Percentiles rank a stretch among this genome's conserved stretches.
Evolutionary conservation across 2,113 vertebrate species (phyloP).

Genomic region (Mustelus asterias): DNA sequence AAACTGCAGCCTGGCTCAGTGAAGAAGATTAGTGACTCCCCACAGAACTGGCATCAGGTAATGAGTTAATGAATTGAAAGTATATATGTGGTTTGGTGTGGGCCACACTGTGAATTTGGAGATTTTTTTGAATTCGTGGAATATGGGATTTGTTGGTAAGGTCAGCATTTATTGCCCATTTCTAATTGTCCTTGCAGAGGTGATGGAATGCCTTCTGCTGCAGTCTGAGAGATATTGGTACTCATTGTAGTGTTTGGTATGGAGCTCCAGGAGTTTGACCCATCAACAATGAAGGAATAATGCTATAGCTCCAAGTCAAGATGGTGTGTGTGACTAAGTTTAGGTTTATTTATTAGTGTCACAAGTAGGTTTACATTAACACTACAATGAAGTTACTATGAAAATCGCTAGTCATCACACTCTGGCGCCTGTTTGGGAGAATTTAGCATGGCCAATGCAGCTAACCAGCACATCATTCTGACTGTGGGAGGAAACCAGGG

Average conservation of each 20-base stretch:
- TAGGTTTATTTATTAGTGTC: too few species aligned
- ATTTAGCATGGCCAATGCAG: too few species aligned
- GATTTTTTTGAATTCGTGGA: not conserved
- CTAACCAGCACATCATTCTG: too few species aligned
- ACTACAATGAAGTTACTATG: too few species aligned
- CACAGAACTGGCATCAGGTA: slow-evolving; percentile 93
- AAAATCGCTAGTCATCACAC: too few species aligned
- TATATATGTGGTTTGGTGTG: not conserved
- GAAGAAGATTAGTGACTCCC: slow-evolving; percentile 74
- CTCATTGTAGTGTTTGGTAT: not conserved
- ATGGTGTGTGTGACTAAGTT: too few species aligned
- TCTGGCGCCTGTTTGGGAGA: too few species aligned
- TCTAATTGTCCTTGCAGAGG: not conserved
- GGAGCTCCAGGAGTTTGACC: not conserved
- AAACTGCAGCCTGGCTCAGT: slow-evolving; percentile 82
- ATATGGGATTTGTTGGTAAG: not conserved
- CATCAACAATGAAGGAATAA: not conserved
- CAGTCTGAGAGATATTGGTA: not conserved
- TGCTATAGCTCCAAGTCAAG: too few species aligned
- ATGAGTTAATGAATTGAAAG: slow-evolving; percentile 29
- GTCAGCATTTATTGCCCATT: not conserved
- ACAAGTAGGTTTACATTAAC: too few species aligned
- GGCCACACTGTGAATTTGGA: not conserved
- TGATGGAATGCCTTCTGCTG: not conserved
- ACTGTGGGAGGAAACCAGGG: too few species aligned